phyloP scores from a whole-genome alignment of 1,140 invertebrate species.

The Nixonia krombeini region DNA sequence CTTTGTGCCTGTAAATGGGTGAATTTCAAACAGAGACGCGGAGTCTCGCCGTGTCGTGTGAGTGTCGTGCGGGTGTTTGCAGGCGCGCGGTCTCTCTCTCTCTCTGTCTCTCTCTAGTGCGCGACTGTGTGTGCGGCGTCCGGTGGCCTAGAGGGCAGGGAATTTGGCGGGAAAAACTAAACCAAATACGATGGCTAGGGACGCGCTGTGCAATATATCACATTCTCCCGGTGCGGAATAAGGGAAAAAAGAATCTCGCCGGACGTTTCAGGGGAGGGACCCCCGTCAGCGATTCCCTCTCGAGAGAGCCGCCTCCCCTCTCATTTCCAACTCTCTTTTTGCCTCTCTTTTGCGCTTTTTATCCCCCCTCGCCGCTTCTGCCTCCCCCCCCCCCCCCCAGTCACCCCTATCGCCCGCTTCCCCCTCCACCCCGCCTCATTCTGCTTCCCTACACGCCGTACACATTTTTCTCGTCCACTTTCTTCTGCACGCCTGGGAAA shows the following conservation, averaged over 20 bases:
- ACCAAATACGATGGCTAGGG: conserved; percentile 61
- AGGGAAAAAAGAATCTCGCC: conserved; percentile 45
- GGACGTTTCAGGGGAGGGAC: conserved; percentile 45
- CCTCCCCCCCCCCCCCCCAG: conserved; percentile 25
- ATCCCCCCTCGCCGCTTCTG: conserved; percentile 5
- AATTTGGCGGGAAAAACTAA: conserved; percentile 71
- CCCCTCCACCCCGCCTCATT: conserved; percentile 16
- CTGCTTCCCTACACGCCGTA: not conserved
- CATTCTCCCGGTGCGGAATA: conserved; percentile 53
- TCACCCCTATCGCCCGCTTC: conserved; percentile 37
- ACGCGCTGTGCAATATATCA: conserved; percentile 66
- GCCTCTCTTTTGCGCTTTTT: conserved; percentile 49
- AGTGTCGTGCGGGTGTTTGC: conserved; percentile 4
- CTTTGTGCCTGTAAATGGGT: conserved; percentile 43
- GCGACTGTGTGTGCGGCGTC: conserved; percentile 2
- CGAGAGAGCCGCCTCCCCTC: conserved; percentile 27
- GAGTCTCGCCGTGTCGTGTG: conserved; percentile 14
- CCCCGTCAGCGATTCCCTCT: conserved; percentile 4
- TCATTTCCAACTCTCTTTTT: conserved; percentile 34
- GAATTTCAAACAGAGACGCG: conserved; percentile 46
- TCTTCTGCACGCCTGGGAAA: conserved; percentile 4
- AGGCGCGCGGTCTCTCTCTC: too few relatives aligned
- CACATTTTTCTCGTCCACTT: conserved; percentile 4
- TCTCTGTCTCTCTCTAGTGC: too few relatives aligned
- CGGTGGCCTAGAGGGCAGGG: conserved; percentile 36